These are phyloP conservation scores for Hippocampus zosterae DNA, from an alignment of 2,113 vertebrate species.

Conservation along the genomic window DNA sequence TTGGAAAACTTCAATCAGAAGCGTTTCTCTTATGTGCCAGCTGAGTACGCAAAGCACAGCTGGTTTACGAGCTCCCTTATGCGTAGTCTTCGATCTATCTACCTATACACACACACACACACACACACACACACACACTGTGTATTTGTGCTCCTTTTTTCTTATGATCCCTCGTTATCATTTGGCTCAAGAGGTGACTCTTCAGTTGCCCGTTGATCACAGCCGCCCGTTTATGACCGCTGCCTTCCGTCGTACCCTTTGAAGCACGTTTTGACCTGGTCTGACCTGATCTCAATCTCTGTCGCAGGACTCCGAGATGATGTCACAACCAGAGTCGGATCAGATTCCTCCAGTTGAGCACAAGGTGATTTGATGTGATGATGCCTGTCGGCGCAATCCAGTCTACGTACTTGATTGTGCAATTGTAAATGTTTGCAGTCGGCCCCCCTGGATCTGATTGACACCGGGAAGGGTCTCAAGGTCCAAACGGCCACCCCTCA, in stretches of 20 bases:
- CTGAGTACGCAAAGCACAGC: slow-evolving; percentile 17
- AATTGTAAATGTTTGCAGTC: slow-evolving; percentile 43
- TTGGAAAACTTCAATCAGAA: slow-evolving; percentile 56
- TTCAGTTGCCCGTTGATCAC: not conserved
- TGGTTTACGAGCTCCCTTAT: slow-evolving; percentile 10
- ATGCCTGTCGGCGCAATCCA: not conserved
- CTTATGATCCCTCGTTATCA: not conserved
- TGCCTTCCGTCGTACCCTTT: not conserved
- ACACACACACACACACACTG: no score
- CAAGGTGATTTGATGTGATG: slow-evolving; percentile 43
- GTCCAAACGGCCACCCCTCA: slow-evolving; percentile 74
- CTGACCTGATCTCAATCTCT: not conserved
- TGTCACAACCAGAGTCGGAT: slow-evolving; percentile 69
- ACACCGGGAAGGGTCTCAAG: slow-evolving; percentile 75
- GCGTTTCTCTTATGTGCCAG: slow-evolving; percentile 50
- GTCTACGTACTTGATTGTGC: not conserved
- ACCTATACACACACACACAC: not conserved
- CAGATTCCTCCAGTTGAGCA: slow-evolving; percentile 54
- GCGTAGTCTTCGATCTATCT: not conserved
- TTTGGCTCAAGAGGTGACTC: not conserved
- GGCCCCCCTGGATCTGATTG: slow-evolving; percentile 70
- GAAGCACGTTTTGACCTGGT: not conserved
- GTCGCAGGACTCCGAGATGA: slow-evolving; percentile 61
- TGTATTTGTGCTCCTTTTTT: not conserved
- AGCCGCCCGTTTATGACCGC: not conserved